These are phyloP conservation scores for Brachymystax lenok DNA, from an alignment of 2,797 vertebrate species.

Conservation along the genomic window DNA sequence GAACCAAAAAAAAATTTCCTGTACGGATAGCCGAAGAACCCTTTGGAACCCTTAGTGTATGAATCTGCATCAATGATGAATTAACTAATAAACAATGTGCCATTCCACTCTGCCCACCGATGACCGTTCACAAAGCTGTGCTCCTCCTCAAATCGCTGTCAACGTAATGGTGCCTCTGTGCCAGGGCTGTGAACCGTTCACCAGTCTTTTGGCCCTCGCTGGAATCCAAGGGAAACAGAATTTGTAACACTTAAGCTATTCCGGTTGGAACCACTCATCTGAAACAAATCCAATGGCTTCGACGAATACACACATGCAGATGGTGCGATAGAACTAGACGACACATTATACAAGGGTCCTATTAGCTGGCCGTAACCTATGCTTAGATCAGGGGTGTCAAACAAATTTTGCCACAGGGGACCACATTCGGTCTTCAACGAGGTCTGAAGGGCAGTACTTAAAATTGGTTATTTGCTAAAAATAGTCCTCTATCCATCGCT, in stretches of 20 bases:
- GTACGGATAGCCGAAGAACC: too few relatives aligned
- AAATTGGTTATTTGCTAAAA: too few relatives aligned
- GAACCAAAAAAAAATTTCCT: too few relatives aligned
- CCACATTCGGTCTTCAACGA: too few relatives aligned
- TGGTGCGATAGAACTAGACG: conserved; percentile 43
- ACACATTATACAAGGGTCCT: conserved; percentile 11
- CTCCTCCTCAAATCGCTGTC: conserved; percentile 16
- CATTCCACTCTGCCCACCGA: conserved; percentile 18
- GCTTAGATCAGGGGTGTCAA: too few relatives aligned
- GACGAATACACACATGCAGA: conserved; percentile 55
- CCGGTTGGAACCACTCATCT: conserved; percentile 70
- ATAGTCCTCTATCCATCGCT: too few relatives aligned
- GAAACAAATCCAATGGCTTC: conserved; percentile 71
- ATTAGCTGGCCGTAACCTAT: not conserved
- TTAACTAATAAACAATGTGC: conserved; percentile 18
- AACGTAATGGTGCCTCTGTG: conserved; percentile 37
- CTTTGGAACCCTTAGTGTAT: not conserved
- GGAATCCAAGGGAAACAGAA: conserved; percentile 68
- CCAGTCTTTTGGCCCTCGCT: conserved; percentile 66
- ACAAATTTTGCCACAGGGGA: too few relatives aligned
- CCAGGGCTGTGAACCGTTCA: conserved; percentile 68
- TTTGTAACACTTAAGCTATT: conserved; percentile 76
- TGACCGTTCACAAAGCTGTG: not conserved
- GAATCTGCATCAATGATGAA: not conserved
- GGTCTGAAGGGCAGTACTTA: too few relatives aligned